phyloP scores from a whole-genome alignment of 2,113 vertebrate genomes.

The Mesocricetus auratus region DNA sequence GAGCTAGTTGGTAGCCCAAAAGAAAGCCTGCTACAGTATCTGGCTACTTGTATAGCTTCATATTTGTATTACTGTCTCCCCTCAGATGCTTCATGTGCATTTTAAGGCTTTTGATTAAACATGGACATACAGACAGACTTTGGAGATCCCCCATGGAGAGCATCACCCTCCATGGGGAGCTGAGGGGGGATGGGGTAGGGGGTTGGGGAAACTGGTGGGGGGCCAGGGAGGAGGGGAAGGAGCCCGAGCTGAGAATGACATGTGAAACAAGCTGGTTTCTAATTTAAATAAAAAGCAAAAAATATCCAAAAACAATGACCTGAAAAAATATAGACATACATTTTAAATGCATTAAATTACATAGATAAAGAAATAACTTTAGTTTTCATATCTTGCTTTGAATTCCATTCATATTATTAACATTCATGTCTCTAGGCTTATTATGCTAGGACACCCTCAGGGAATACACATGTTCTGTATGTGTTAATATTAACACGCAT shows the following conservation, averaged over 20 bases:
- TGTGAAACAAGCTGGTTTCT: too few relatives aligned
- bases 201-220: too few relatives aligned
- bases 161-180: too few relatives aligned
- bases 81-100: background rate
- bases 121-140: background rate
- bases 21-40: background rate
- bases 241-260: too few relatives aligned
- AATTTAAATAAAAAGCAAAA: too few relatives aligned
- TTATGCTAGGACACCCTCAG: background rate
- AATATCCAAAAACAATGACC: too few relatives aligned
- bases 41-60: background rate
- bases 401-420: conserved; percentile 41
- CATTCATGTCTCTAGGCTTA: background rate
- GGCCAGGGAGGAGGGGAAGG: too few relatives aligned
- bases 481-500: background rate
- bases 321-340: background rate
- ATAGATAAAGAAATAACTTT: background rate
- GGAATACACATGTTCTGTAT: background rate
- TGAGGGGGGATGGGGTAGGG: too few relatives aligned
- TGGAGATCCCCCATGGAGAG: too few relatives aligned
- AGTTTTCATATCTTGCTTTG: background rate
- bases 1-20: background rate
- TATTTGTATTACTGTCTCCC: background rate
- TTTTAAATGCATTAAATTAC: background rate
- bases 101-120: background rate